These are phyloP conservation scores for Montipora capricornis DNA, from an alignment of 64 coral and sea anemone species.

Conservation along the genomic window DNA sequence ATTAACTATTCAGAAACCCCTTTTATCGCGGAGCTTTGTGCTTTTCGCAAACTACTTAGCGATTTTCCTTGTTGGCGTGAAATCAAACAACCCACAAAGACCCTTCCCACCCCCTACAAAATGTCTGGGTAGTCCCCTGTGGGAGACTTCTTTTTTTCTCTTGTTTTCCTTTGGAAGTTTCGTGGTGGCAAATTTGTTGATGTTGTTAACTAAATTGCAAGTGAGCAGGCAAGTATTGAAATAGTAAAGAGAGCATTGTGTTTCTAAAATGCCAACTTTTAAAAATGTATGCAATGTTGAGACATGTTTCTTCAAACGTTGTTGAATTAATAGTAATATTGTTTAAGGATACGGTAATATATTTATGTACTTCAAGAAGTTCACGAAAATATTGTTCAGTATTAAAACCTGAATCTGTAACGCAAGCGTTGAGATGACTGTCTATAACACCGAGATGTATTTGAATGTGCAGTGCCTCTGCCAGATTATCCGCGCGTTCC, in stretches of 20 bases:
- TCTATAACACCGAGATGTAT: neutral
- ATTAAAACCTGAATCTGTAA: constrained; percentile 31
- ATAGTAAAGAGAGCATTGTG: neutral
- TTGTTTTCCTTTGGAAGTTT: neutral
- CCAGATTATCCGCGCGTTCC: too few relatives aligned
- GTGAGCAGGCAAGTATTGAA: neutral
- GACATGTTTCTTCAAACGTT: constrained; percentile 22
- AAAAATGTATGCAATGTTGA: neutral
- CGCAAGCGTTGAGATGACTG: neutral
- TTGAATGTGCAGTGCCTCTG: neutral
- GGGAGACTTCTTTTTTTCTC: too few relatives aligned
- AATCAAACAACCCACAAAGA: too few relatives aligned
- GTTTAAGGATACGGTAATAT: constrained; percentile 23
- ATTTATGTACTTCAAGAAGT: constrained; percentile 43
- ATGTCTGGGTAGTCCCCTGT: too few relatives aligned
- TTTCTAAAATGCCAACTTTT: neutral
- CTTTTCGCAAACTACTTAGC: too few relatives aligned
- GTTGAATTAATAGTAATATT: constrained; percentile 20
- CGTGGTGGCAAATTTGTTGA: neutral
- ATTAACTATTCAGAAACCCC: too few relatives aligned
- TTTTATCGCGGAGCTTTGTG: too few relatives aligned
- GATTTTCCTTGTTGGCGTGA: too few relatives aligned
- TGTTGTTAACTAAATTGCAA: neutral
- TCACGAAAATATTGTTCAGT: constrained; percentile 6
- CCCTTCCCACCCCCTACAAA: too few relatives aligned